Conservation (phyloP, 2,888 invertebrate species). For the Vanessa cardui region DNA sequence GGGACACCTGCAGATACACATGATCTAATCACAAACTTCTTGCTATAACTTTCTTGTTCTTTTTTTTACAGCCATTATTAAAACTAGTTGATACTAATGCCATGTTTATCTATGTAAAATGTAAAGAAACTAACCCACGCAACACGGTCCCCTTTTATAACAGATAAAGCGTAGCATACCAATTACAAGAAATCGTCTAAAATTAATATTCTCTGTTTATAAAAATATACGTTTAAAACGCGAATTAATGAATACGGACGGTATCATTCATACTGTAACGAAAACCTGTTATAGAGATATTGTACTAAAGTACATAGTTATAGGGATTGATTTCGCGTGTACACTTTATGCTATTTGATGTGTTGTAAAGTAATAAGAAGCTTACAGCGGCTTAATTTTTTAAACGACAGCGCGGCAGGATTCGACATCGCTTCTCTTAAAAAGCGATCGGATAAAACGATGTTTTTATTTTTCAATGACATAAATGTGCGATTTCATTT, state of each 20-base stretch:
- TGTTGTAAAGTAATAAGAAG: slow-evolving; percentile 4
- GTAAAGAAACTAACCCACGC: too few relatives aligned
- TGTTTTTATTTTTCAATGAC: not conserved
- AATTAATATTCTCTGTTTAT: not conserved
- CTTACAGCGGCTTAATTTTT: slow-evolving; percentile 7
- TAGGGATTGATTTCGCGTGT: not conserved
- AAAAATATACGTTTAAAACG: not conserved
- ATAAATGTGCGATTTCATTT: slow-evolving; percentile 13
- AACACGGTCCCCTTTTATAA: too few relatives aligned
- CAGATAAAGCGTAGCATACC: not conserved
- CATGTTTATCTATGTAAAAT: too few relatives aligned
- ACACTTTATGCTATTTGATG: not conserved
- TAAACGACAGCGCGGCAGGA: slow-evolving; percentile 6
- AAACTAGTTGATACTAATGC: too few relatives aligned
- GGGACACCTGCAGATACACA: too few relatives aligned
- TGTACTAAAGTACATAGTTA: not conserved
- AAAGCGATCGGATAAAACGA: slow-evolving; percentile 10
- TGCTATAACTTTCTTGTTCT: too few relatives aligned
- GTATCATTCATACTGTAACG: not conserved
- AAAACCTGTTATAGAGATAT: not conserved
- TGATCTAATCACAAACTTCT: too few relatives aligned
- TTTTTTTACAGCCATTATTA: too few relatives aligned
- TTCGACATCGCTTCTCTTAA: not conserved
- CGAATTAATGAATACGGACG: not conserved
- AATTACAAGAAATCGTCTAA: not conserved